Percentiles rank a stretch among this genome's conserved stretches.
These are phyloP conservation scores for Pollimyrus isidori DNA, from an alignment of 2,113 vertebrate genomes.

Conservation along the genomic window DNA sequence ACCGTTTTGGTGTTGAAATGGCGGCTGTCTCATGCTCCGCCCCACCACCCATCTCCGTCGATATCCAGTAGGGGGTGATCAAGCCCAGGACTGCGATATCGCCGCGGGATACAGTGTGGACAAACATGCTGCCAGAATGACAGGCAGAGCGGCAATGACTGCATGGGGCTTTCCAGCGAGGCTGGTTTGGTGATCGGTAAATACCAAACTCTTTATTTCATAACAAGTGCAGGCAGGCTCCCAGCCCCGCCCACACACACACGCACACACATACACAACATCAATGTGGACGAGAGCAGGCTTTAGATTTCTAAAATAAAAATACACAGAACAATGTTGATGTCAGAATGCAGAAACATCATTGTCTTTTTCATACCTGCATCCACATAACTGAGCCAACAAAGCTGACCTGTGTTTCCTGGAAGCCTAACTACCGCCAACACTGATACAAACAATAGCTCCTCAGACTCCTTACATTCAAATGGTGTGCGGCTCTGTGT, in stretches of 20 bases:
- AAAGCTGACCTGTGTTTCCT: background rate
- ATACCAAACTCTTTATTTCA: background rate
- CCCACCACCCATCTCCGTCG: background rate
- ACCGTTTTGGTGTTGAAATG: background rate
- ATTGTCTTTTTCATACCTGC: background rate
- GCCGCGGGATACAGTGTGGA: too few species aligned
- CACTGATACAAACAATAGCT: background rate
- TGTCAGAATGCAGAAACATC: background rate
- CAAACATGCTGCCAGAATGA: background rate
- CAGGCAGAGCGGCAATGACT: background rate
- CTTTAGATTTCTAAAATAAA: background rate
- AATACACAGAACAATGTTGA: background rate
- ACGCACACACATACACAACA: background rate
- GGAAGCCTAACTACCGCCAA: background rate
- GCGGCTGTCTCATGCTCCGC: background rate
- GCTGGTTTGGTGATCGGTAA: background rate
- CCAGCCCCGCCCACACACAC: background rate
- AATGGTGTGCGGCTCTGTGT: background rate
- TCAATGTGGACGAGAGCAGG: background rate
- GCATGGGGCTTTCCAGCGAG: background rate
- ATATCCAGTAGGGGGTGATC: slow-evolving; percentile 8
- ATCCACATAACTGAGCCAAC: background rate
- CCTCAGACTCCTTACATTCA: background rate
- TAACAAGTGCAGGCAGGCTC: background rate
- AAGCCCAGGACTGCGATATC: background rate